Evolutionary conservation across 2,888 invertebrate genomes (phyloP).

Genomic region (Halictus ligatus): DNA sequence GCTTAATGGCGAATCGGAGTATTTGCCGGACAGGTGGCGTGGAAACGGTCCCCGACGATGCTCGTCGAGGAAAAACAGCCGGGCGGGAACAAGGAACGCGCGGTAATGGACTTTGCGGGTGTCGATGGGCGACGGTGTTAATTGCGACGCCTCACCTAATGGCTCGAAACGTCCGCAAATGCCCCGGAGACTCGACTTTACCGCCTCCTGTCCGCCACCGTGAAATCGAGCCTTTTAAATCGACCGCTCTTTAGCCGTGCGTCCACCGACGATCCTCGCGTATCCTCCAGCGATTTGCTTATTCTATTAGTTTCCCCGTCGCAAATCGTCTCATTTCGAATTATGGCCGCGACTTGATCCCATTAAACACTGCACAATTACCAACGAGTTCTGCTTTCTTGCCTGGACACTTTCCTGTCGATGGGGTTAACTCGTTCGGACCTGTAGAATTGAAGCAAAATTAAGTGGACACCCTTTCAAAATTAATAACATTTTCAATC

Average conservation of each 20-base stretch:
- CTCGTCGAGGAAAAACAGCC: conserved; percentile 50
- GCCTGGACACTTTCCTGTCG: background rate
- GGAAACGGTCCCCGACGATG: conserved; percentile 28
- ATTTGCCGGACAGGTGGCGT: conserved; percentile 34
- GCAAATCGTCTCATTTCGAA: background rate
- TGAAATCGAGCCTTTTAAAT: conserved; percentile 39
- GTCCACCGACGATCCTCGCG: background rate
- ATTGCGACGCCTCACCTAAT: conserved; percentile 60
- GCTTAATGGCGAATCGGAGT: conserved; percentile 41
- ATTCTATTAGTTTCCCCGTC: background rate
- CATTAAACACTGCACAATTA: no score
- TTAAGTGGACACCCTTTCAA: no score
- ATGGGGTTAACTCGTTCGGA: no score
- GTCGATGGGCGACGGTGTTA: conserved; percentile 62
- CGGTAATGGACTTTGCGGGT: conserved; percentile 60
- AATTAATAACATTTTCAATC: no score
- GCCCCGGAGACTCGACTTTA: conserved; percentile 47
- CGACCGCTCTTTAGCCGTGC: conserved; percentile 32
- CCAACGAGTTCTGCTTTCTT: background rate
- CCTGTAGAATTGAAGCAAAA: no score
- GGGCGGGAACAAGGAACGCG: conserved; percentile 45
- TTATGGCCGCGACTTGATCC: background rate
- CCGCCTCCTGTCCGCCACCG: conserved; percentile 34
- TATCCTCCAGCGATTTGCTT: background rate
- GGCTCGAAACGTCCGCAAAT: conserved; percentile 62